Base-by-base conservation (phyloP, 2,113 vertebrate species). In the Chaetops frenatus region DNA sequence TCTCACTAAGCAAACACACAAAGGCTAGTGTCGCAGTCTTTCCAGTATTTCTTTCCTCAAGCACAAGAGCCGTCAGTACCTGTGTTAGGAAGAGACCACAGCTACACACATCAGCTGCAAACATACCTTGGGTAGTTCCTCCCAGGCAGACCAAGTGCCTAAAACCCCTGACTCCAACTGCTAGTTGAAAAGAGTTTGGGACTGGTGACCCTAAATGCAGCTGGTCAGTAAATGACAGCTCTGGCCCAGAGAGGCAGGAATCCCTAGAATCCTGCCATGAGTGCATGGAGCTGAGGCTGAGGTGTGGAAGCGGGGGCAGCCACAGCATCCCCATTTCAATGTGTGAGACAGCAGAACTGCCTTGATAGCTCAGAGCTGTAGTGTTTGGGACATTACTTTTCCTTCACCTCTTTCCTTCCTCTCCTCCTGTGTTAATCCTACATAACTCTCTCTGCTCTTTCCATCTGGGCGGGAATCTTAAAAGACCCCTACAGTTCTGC, bases 401-500 rank as follows among this genome's bases (percentile, higher is more conserved):
- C 73, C 84, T 76, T 95, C 81, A 85, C 89, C 70, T 66, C 50
- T 80, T 91, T 93, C 53, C 74, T 95, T 94, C 90, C 94, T 90
- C 56, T 94, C 64, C 56, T n/a, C 74, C 71, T 40, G 70, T 9
- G 81, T 83, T 96, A 95, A 96, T 96, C 93, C 94, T 80, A 66
- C 60, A 40, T 80, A 92, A 80, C 66, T 73, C 78, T 58, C 33
- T 69, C 90, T 95, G 79, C 87, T 92, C 81, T 94, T 96, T 96
- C 93, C 90, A 70, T 90, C 79, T 82, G 79, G 74, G 87, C 40
- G 24, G 84, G 93, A 69, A 90, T 90, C 65, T 88, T 84, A 78
- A 94, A 91, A 86, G 92, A 95, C 92, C 80, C 79, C 93, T 88
- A 92, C 69, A 76, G 88, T 86, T 96, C 92, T 93, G 71, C 91